A percentile compares a stretch with the other conserved stretches of the same genome.
Evolutionary conservation across 2,888 invertebrate genomes (phyloP).

Genomic region (Andrena fulva): DNA sequence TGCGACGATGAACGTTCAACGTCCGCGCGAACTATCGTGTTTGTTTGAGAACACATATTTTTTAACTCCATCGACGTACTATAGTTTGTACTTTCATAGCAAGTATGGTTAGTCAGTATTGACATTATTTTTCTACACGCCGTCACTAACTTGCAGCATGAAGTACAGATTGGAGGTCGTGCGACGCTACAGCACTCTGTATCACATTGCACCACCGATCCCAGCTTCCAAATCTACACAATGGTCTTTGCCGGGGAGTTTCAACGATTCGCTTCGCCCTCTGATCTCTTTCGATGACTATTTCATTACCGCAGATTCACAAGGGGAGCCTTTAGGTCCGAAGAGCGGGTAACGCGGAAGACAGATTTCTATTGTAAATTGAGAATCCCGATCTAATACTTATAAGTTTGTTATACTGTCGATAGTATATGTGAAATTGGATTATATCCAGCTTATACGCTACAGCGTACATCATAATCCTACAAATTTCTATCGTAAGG

Average conservation of each 20-base stretch:
- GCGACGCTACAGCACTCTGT: conserved; percentile 15
- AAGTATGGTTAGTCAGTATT: conserved; percentile 56
- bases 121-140: conserved; percentile 67
- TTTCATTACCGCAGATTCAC: background rate
- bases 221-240: background rate
- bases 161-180: conserved; percentile 47
- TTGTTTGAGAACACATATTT: conserved; percentile 66
- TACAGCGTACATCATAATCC: conserved; percentile 4
- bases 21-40: conserved; percentile 49
- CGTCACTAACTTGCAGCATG: conserved; percentile 49
- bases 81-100: conserved; percentile 74
- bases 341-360: background rate
- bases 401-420: conserved; percentile 1
- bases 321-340: background rate
- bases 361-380: background rate
- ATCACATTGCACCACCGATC: conserved; percentile 26
- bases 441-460: background rate
- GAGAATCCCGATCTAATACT: background rate
- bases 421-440: background rate
- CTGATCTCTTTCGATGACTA: background rate
- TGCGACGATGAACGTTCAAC: conserved; percentile 22
- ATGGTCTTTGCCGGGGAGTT: background rate
- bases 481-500: background rate
- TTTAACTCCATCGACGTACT: conserved; percentile 64
- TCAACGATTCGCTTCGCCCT: background rate